Percentiles rank a stretch among this genome's conserved stretches.
phyloP scores from a whole-genome alignment of 2,797 vertebrate genomes.

The Tokudaia muenninki region DNA sequence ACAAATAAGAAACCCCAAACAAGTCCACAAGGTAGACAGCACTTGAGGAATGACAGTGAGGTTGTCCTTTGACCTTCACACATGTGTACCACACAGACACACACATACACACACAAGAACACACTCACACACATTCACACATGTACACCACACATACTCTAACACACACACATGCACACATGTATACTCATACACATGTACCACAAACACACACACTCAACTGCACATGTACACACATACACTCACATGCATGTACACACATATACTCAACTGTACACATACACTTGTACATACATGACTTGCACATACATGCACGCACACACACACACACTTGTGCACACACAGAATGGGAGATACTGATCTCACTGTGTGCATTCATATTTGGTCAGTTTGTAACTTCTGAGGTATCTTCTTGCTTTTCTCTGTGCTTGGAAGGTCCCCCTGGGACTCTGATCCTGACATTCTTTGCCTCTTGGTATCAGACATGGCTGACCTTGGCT shows the following conservation, averaged over 20 bases:
- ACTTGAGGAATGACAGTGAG: background rate
- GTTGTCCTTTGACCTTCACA: background rate
- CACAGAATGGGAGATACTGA: background rate
- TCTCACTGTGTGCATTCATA: background rate
- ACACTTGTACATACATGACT: background rate
- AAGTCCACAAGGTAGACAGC: background rate
- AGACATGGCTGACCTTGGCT: too few species aligned
- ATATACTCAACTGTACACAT: too few species aligned
- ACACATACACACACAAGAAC: too few species aligned
- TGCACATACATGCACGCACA: background rate
- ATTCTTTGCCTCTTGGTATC: background rate
- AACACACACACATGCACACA: too few species aligned
- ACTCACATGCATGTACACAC: too few species aligned
- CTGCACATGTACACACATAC: background rate
- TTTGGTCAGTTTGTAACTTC: constrained; percentile 11
- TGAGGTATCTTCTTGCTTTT: background rate
- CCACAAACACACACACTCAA: background rate
- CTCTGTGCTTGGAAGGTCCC: background rate
- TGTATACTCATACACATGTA: background rate
- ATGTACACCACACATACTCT: too few species aligned
- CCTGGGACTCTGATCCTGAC: background rate
- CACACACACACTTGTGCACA: background rate
- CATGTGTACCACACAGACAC: too few species aligned
- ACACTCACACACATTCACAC: background rate
- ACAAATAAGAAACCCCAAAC: background rate